Percentiles rank a stretch among this genome's conserved stretches.
Conservation (phyloP, 2,797 vertebrate genomes). For the Eulemur coronatus region DNA sequence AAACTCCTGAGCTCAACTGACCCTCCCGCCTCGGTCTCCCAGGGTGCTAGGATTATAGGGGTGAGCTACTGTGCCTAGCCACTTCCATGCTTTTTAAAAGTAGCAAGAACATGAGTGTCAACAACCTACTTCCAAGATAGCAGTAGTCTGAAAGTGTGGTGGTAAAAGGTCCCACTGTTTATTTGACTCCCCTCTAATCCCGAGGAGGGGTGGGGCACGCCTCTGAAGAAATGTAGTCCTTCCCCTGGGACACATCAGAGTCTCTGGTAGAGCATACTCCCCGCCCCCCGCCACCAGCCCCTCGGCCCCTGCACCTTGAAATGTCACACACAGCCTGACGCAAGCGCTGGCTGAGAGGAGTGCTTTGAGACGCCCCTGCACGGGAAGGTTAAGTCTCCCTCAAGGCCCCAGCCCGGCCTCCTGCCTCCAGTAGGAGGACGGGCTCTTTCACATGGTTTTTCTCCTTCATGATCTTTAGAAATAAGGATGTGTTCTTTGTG, state of each 20-base stretch:
- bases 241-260: neutral
- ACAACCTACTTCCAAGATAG: neutral
- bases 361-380: neutral
- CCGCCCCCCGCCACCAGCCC: no score
- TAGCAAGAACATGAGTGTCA: neutral
- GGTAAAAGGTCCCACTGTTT: neutral
- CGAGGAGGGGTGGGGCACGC: neutral
- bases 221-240: neutral
- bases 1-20: neutral
- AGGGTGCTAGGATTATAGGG: neutral
- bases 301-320: neutral
- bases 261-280: neutral
- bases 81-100: neutral
- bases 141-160: neutral
- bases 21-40: no score
- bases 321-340: neutral
- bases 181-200: neutral
- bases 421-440: neutral
- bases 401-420: neutral
- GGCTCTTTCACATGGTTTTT: neutral
- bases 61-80: neutral
- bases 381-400: neutral
- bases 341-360: neutral
- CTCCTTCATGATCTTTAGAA: neutral
- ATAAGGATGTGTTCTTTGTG: neutral